Evolutionary conservation across 2,888 invertebrate genomes (phyloP).

Genomic region (Caenorhabditis sp.): DNA sequence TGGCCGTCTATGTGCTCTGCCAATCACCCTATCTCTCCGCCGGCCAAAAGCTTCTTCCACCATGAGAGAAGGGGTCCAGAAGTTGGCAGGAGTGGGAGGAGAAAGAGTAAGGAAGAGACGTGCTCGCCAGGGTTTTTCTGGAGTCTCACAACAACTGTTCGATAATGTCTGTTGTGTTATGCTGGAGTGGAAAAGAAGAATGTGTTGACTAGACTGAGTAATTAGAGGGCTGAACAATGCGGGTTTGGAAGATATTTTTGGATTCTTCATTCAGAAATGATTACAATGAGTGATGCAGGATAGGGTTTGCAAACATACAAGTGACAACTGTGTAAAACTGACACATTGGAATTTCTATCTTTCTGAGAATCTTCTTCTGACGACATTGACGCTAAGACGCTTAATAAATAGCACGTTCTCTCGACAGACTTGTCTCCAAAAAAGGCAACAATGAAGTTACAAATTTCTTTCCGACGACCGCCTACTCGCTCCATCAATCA

Average conservation of each 20-base stretch:
- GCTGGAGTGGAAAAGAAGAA: conserved; percentile 7
- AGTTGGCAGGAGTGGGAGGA: conserved; percentile 25
- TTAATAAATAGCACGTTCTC: conserved; percentile 8
- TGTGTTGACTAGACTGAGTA: conserved; percentile 32
- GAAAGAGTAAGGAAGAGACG: conserved; percentile 11
- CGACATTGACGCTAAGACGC: conserved; percentile 18
- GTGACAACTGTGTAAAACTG: too few species aligned
- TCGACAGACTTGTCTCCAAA: conserved; percentile 4
- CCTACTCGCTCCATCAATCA: conserved; percentile 47
- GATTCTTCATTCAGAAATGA: neutral
- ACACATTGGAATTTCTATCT: neutral
- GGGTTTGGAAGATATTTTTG: neutral
- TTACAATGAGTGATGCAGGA: neutral
- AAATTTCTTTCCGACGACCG: conserved; percentile 28
- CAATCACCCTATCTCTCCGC: conserved; percentile 22
- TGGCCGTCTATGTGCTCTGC: conserved; percentile 27
- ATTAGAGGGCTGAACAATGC: neutral
- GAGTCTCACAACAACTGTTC: conserved; percentile 47
- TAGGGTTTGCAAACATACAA: too few species aligned
- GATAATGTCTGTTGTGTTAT: conserved; percentile 12
- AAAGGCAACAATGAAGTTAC: conserved; percentile 28
- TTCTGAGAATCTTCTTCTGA: conserved; percentile 3
- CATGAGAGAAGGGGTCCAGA: conserved; percentile 34
- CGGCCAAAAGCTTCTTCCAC: neutral
- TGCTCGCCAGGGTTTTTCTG: conserved; percentile 29